Evolutionary conservation across 2,888 invertebrate species (phyloP).

Genomic region (Synergus gifuensis): DNA sequence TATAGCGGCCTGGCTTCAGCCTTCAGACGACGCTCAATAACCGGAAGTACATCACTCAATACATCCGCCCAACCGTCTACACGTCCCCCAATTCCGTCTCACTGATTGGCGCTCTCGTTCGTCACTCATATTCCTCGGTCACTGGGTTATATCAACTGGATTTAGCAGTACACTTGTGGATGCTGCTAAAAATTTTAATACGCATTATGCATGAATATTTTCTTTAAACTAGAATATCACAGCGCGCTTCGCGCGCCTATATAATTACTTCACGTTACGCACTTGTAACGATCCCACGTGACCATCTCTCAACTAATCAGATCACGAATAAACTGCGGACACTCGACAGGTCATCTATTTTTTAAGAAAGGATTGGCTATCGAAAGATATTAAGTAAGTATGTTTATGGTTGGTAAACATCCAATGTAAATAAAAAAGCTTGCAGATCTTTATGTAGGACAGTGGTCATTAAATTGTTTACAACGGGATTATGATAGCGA

Average conservation of each 20-base stretch:
- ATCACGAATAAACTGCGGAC: no score
- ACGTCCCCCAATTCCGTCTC: slow-evolving; percentile 73
- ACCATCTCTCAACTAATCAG: no score
- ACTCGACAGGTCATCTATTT: no score
- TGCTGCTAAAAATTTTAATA: slow-evolving; percentile 21
- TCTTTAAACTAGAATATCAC: no score
- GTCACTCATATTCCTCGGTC: slow-evolving; percentile 53
- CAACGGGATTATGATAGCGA: not conserved
- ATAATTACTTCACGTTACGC: no score
- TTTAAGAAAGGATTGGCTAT: no score
- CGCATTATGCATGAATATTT: slow-evolving; percentile 46
- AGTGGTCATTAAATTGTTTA: not conserved
- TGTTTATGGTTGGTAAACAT: no score
- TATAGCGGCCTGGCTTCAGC: slow-evolving; percentile 66
- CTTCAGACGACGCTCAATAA: slow-evolving; percentile 74
- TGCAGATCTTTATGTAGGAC: no score
- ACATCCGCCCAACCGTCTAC: slow-evolving; percentile 75
- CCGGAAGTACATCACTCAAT: slow-evolving; percentile 76
- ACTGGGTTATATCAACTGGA: slow-evolving; percentile 48
- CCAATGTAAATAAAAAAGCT: no score
- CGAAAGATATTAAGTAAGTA: not conserved
- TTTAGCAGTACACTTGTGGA: not conserved
- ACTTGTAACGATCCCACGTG: no score
- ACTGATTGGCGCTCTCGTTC: slow-evolving; percentile 55
- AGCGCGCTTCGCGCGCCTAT: no score